A percentile compares a stretch with the other conserved stretches of the same genome.
phyloP scores from a whole-genome alignment of 2,888 invertebrate species.

The Drosophila tripunctata region DNA sequence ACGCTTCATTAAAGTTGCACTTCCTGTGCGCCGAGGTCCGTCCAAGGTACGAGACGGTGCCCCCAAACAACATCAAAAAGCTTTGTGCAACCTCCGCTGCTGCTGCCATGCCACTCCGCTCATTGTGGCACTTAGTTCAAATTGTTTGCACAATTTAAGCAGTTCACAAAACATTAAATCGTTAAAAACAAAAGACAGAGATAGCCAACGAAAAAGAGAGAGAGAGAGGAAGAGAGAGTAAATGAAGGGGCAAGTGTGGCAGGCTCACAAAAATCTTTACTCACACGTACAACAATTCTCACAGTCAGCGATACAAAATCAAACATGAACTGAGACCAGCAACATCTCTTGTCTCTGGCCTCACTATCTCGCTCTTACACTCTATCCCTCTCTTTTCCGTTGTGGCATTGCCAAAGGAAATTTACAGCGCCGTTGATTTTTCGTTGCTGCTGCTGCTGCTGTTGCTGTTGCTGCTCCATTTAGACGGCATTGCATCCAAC shows the following conservation, averaged over 20 bases:
- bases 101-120: constrained; percentile 10
- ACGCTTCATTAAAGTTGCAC: constrained; percentile 79
- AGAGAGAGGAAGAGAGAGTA: constrained; percentile 6
- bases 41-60: constrained; percentile 27
- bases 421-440: constrained; percentile 67
- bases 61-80: constrained; percentile 67
- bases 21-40: constrained; percentile 65
- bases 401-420: constrained; percentile 59
- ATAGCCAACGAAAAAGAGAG: background rate
- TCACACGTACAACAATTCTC: constrained; percentile 59
- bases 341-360: constrained; percentile 24
- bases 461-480: constrained; percentile 59
- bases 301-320: constrained; percentile 57
- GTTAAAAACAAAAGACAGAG: constrained; percentile 60
- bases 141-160: constrained; percentile 80
- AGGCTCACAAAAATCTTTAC: constrained; percentile 48
- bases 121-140: constrained; percentile 72
- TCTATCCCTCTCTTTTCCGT: background rate
- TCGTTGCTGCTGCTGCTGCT: constrained; percentile 34
- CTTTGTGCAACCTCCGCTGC: constrained; percentile 44
- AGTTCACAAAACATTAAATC: constrained; percentile 80
- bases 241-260: constrained; percentile 1
- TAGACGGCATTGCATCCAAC: constrained; percentile 64
- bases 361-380: background rate
- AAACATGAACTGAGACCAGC: constrained; percentile 36